A percentile compares a stretch with the other conserved stretches of the same genome.
Conservation (phyloP, 1,140 invertebrate genomes). For the Tetraneura akinire region DNA sequence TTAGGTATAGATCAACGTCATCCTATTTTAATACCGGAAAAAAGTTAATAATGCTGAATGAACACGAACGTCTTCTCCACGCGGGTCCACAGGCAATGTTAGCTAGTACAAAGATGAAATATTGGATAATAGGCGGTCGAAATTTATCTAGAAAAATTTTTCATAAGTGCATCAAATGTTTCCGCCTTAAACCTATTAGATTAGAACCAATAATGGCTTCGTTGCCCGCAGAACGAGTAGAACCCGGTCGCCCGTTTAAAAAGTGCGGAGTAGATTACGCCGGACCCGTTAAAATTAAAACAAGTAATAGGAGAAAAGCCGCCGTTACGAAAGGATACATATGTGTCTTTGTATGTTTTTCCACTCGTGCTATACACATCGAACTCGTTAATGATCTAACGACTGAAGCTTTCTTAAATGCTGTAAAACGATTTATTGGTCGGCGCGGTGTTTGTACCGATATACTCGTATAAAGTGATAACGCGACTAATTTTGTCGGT, state of each 20-base stretch:
- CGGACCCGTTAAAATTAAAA: background rate
- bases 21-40: background rate
- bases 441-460: no score
- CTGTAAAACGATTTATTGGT: slow-evolving; percentile 57
- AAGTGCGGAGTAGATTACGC: background rate
- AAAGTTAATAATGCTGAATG: background rate
- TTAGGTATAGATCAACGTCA: no score
- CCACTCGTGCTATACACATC: slow-evolving; percentile 56
- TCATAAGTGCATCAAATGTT: background rate
- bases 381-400: slow-evolving; percentile 57
- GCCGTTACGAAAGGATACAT: background rate
- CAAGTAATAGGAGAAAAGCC: background rate
- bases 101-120: background rate
- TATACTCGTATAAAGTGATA: slow-evolving; percentile 58
- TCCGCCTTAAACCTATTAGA: background rate
- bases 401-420: slow-evolving; percentile 55
- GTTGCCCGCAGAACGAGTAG: background rate
- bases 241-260: background rate
- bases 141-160: background rate
- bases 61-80: background rate
- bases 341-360: slow-evolving; percentile 56
- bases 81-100: background rate
- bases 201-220: background rate
- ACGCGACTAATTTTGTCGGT: slow-evolving; percentile 59
- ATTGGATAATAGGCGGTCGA: background rate